phyloP scores from a whole-genome alignment of 1,140 invertebrate genomes.

The Nilaparvata lugens region DNA sequence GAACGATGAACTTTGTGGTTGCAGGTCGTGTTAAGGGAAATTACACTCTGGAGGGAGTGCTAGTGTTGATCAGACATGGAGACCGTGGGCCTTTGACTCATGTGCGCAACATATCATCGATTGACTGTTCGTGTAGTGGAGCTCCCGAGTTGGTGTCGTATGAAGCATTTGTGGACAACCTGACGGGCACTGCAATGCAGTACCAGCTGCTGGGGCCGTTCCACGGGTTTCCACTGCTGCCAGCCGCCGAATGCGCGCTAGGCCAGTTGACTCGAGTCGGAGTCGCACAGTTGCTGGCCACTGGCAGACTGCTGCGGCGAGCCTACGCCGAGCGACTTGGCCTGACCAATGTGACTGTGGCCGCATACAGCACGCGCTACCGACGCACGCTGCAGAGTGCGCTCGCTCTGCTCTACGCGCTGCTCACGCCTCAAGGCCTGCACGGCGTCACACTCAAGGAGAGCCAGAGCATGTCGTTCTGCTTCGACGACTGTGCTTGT shows the following conservation, averaged over 20 bases:
- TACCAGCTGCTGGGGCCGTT: conserved; percentile 67
- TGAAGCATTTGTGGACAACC: conserved; percentile 48
- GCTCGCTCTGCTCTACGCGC: conserved; percentile 65
- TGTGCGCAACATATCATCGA: conserved; percentile 57
- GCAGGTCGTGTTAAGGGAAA: conserved; percentile 46
- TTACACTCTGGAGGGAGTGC: conserved; percentile 63
- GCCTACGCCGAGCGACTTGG: conserved; percentile 53
- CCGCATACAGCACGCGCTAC: conserved; percentile 73
- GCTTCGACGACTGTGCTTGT: conserved; percentile 73
- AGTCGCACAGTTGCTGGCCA: conserved; percentile 61
- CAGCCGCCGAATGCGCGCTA: conserved; percentile 40
- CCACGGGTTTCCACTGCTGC: conserved; percentile 56
- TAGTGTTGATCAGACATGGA: conserved; percentile 76
- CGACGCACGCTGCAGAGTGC: conserved; percentile 83
- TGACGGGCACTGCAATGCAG: conserved; percentile 49
- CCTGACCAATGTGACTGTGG: conserved; percentile 50
- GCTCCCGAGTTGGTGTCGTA: conserved; percentile 16
- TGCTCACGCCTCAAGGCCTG: conserved; percentile 50
- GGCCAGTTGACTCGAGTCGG: conserved; percentile 63
- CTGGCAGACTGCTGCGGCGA: conserved; percentile 58
- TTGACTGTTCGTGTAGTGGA: conserved; percentile 57
- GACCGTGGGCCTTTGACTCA: conserved; percentile 76
- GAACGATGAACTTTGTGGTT: conserved; percentile 18
- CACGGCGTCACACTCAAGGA: conserved; percentile 47
- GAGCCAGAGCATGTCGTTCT: conserved; percentile 74